Evolutionary conservation across 1,140 invertebrate genomes (phyloP).

Genomic region (Mactra quadrangularis): DNA sequence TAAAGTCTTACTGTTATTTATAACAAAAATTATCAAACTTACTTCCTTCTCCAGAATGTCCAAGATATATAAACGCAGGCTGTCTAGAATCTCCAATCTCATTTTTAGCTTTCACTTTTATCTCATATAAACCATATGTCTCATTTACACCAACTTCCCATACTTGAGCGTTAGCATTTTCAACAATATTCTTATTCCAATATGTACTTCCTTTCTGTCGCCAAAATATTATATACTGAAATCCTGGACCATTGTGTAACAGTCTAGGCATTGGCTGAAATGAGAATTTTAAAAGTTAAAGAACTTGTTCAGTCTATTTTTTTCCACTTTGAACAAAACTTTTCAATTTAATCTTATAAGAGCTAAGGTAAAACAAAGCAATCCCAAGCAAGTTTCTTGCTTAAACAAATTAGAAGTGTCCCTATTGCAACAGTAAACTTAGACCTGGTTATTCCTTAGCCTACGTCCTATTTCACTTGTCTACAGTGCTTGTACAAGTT

Average conservation of each 20-base stretch:
- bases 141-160: conserved; percentile 86
- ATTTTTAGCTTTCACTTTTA: conserved; percentile 97
- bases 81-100: conserved; percentile 94
- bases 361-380: too few species aligned
- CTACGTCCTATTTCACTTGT: too few species aligned
- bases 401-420: too few species aligned
- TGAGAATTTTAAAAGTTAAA: neutral
- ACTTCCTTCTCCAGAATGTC: conserved; percentile 96
- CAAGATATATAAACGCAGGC: conserved; percentile 89
- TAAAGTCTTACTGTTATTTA: too few species aligned
- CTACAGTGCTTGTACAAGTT: too few species aligned
- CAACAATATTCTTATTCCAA: conserved; percentile 72
- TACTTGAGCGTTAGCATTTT: conserved; percentile 85
- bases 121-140: conserved; percentile 93
- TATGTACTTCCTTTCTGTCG: conserved; percentile 74
- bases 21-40: conserved; percentile 50
- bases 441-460: too few species aligned
- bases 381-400: too few species aligned
- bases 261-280: conserved; percentile 96
- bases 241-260: conserved; percentile 97
- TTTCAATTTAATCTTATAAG: too few species aligned
- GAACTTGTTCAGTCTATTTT: too few species aligned
- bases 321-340: too few species aligned
- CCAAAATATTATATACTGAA: conserved; percentile 95
- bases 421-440: too few species aligned